Evolutionary conservation across 2,888 invertebrate genomes (phyloP), one percentile per base, ranked within the genome.

Genomic region (Andrena camellia): DNA sequence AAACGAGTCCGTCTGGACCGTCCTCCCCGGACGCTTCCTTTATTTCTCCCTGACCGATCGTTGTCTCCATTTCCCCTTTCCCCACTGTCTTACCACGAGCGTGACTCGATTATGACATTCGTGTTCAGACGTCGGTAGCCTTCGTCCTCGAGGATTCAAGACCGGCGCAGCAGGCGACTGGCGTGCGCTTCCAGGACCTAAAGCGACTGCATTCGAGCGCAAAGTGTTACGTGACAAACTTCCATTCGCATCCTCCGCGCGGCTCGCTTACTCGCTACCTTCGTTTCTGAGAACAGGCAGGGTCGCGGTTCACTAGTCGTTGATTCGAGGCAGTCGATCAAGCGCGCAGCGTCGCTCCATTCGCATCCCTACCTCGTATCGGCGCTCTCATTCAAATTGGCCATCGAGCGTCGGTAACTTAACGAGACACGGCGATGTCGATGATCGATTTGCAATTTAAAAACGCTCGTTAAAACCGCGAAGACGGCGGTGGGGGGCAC

Each of bases 391-490:
- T 42, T 42, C 42, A 42, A 42, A 42, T 42, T 42, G 17, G 42
- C 42, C 42, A 17, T 5, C 4, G 17, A 42, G 42, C 42, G 13
- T 42, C 42, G 42, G 42, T 42, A 42, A 17, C 4, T 17, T 17
- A 59, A 33, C 13, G 35, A 64, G n/a, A 20, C 57, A 17, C 57
- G 23, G 23, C 57, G 10, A 23, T 1, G 6, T 59, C 69, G 70
- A n/a, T 52, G 33, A 59, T 5, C 10, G 35, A 80, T 78, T 80
- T 70, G 59, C 59, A 80, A 78, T 78, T 70, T 66, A 52, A 52
- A 78, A 60, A 52, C 8, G 60, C 33, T 64, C 42, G 57, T 70
- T 59, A 59, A 64, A 64, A 23, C 17, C 63, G 26, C 57, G 54
- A 29, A 35, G 63, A n/a, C 2, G 42, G 13, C 23, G 5, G 26